phyloP scores from a whole-genome alignment of 2,797 vertebrate genomes.

The Apogon talboti region DNA sequence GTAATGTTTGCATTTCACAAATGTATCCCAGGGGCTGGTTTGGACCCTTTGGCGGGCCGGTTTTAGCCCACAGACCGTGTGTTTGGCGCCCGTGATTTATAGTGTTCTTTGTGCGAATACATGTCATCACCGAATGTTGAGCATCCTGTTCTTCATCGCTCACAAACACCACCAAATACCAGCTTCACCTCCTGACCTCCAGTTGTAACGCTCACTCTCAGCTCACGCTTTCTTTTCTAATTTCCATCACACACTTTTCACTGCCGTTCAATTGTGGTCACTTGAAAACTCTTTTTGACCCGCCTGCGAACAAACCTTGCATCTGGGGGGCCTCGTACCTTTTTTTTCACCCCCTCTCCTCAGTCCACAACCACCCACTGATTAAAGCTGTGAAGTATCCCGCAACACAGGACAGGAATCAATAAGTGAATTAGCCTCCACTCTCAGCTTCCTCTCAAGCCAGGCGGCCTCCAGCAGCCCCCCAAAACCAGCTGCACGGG shows the following conservation, averaged over 20 bases:
- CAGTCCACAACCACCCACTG: slow-evolving; percentile 53
- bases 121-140: background rate
- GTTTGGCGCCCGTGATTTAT: too few species aligned
- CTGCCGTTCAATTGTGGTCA: background rate
- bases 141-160: background rate
- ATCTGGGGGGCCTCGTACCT: slow-evolving; percentile 51
- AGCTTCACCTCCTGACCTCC: background rate
- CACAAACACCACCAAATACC: slow-evolving; percentile 4
- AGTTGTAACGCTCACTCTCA: background rate
- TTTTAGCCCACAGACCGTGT: too few species aligned
- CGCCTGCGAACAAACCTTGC: slow-evolving; percentile 41
- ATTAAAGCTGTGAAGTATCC: slow-evolving; percentile 81
- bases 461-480: slow-evolving; percentile 74
- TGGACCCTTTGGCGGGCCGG: too few species aligned
- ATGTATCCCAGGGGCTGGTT: too few species aligned
- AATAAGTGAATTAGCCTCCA: slow-evolving; percentile 90
- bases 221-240: background rate
- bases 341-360: slow-evolving; percentile 41
- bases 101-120: too few species aligned
- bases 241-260: background rate
- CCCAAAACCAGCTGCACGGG: slow-evolving; percentile 83
- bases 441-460: slow-evolving; percentile 82
- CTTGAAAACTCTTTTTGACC: slow-evolving; percentile 28
- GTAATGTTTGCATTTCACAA: too few species aligned
- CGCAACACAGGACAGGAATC: slow-evolving; percentile 86